Evolutionary conservation across 2,888 invertebrate species (phyloP), one percentile per base, ranked within the genome.

Genomic region (Ormyrus thymus): DNA sequence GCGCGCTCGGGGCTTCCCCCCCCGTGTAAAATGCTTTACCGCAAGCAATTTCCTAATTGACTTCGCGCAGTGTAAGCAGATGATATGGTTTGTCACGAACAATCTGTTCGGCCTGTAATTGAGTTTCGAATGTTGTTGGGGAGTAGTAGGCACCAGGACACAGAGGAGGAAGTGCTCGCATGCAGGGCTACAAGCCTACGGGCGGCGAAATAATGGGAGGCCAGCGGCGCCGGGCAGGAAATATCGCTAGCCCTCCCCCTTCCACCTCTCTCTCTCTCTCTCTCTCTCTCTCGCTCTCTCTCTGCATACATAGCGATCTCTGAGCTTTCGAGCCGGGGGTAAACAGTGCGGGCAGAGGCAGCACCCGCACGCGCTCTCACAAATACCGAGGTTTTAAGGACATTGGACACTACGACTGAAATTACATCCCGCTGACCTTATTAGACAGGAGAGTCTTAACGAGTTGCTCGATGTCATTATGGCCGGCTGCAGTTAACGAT

Each of bases 61-160:
- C 75, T 76, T 68, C 45, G 76, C 66, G 76, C 76, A 61, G 46
- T 69, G 73, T 74, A 81, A 78, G 81, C 78, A 78, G 81, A 81
- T 81, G 78, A 81, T 81, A 81, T 43, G 78, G 73, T 81, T 78
- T 76, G 81, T 76, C 81, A 62, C 70, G 76, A 79, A 81, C 76
- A 81, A 81, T 81, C 76, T 65, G 69, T 64, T 78, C 71, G 66
- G 29, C 75, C 48, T 56, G 78, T 81, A 81, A 81, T 81, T 81
- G 81, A 75, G 78, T 81, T 81, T 81, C 72, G 71, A 81, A 78
- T 64, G 78, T 76, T 74, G 59, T 71, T 45, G 58, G 61, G 45
- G 55, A 45, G 50, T 29, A 29, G 61, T 2, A 2, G 43, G 43
- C 2, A 51, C 7, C 13, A 43, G 48, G 29, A 43, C 45, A 11